These are phyloP conservation scores for Drosophila insularis DNA, from an alignment of 1,140 invertebrate species.

Conservation along the genomic window DNA sequence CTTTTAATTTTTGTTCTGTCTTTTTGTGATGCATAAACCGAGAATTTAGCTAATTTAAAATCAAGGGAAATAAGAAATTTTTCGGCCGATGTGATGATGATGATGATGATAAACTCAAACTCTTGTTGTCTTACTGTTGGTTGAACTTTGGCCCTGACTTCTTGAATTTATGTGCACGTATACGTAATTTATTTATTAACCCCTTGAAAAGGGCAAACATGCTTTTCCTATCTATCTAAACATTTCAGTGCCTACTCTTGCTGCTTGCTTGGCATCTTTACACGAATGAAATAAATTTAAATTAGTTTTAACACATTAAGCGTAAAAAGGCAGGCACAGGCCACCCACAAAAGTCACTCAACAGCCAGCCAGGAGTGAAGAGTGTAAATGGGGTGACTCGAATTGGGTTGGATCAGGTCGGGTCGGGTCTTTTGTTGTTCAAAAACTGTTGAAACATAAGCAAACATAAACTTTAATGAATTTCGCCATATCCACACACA, in stretches of 20 bases:
- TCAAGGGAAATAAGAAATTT: neutral
- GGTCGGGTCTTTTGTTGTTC: slow-evolving; percentile 30
- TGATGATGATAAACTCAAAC: slow-evolving; percentile 43
- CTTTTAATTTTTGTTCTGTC: neutral
- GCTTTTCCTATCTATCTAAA: slow-evolving; percentile 33
- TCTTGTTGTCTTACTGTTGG: slow-evolving; percentile 42
- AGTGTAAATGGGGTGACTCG: slow-evolving; percentile 19
- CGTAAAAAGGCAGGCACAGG: slow-evolving; percentile 60
- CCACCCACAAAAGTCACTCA: slow-evolving; percentile 59
- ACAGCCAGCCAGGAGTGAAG: slow-evolving; percentile 35
- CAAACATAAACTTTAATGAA: slow-evolving; percentile 81
- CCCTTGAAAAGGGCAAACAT: slow-evolving; percentile 57
- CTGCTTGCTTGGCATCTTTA: slow-evolving; percentile 61
- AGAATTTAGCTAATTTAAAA: slow-evolving; percentile 68
- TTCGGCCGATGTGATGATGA: neutral
- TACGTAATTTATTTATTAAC: slow-evolving; percentile 80
- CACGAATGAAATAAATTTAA: slow-evolving; percentile 78
- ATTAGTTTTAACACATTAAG: slow-evolving; percentile 81
- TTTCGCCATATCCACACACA: slow-evolving; percentile 74
- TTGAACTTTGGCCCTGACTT: slow-evolving; percentile 65
- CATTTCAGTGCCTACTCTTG: slow-evolving; percentile 23
- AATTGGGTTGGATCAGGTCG: slow-evolving; percentile 6
- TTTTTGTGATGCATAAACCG: neutral
- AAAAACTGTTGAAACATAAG: slow-evolving; percentile 62
- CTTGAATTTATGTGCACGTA: slow-evolving; percentile 77